phyloP scores from a whole-genome alignment of 64 coral and sea anemone genomes.

The Montipora sp. region DNA sequence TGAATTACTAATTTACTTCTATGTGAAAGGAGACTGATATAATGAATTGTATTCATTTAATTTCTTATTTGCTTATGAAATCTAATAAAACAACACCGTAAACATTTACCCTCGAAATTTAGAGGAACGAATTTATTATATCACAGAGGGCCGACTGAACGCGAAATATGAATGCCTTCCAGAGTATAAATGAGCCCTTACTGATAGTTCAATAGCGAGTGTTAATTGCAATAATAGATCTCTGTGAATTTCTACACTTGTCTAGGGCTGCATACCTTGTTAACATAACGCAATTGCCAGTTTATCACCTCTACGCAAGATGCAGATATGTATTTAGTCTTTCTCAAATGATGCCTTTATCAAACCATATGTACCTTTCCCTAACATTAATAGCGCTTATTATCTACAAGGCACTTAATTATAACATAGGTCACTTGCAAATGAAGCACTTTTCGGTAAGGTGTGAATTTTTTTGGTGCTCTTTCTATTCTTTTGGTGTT shows the following conservation, averaged over 20 bases:
- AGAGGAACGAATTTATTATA: too few relatives aligned
- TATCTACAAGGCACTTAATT: too few relatives aligned
- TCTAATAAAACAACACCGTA: too few relatives aligned
- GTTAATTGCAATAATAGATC: neutral
- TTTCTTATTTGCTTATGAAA: too few relatives aligned
- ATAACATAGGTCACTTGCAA: neutral
- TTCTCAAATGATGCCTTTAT: neutral
- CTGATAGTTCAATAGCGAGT: neutral
- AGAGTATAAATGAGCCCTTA: too few relatives aligned
- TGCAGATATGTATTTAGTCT: neutral
- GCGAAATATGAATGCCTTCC: too few relatives aligned
- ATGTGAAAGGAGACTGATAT: too few relatives aligned
- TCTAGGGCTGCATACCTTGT: neutral
- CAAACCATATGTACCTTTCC: constrained; percentile 33
- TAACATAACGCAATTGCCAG: neutral
- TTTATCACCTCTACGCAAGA: neutral
- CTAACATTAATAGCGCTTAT: neutral
- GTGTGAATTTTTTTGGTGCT: neutral
- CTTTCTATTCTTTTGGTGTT: too few relatives aligned
- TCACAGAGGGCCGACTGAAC: too few relatives aligned
- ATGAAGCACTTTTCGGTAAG: neutral
- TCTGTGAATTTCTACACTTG: constrained; percentile 17
- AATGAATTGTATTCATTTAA: too few relatives aligned
- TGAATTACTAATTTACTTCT: too few relatives aligned
- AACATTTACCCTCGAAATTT: too few relatives aligned